Evolutionary conservation across 2,888 invertebrate genomes (phyloP).

Genomic region (Nomada hirtipes): DNA sequence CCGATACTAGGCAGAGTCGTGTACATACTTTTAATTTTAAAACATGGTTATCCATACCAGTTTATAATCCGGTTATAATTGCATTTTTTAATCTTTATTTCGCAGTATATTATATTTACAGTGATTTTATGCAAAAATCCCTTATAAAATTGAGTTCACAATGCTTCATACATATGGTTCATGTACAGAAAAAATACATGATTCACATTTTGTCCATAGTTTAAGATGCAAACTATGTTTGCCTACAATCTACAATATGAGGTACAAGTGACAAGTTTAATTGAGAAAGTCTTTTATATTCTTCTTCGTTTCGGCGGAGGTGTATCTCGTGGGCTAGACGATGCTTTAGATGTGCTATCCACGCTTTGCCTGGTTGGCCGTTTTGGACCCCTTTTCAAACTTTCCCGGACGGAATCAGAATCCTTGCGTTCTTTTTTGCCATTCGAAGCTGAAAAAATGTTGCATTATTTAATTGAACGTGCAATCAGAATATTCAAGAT

Average conservation of each 20-base stretch:
- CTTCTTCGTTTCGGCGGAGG: constrained; percentile 82
- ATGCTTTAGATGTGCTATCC: constrained; percentile 80
- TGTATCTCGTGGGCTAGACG: constrained; percentile 82
- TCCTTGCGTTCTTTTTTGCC: constrained; percentile 82
- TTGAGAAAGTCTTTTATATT: constrained; percentile 70
- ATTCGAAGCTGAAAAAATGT: constrained; percentile 57
- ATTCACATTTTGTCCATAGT: constrained; percentile 1
- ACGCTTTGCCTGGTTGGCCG: constrained; percentile 82
- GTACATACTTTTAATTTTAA: neutral
- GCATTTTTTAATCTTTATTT: neutral
- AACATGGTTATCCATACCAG: neutral
- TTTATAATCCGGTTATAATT: neutral
- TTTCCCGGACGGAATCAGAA: constrained; percentile 80
- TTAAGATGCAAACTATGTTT: constrained; percentile 17
- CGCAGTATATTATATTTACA: constrained; percentile 52
- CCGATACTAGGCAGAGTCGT: neutral
- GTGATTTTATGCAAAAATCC: constrained; percentile 3
- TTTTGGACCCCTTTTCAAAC: constrained; percentile 80
- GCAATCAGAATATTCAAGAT: neutral
- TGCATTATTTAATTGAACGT: constrained; percentile 6
- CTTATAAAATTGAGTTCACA: constrained; percentile 41
- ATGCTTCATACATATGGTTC: neutral
- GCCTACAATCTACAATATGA: neutral
- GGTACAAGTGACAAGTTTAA: neutral
- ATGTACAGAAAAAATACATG: neutral